Conservation (phyloP, 2,888 invertebrate genomes). For the Agonopterix arenella region DNA sequence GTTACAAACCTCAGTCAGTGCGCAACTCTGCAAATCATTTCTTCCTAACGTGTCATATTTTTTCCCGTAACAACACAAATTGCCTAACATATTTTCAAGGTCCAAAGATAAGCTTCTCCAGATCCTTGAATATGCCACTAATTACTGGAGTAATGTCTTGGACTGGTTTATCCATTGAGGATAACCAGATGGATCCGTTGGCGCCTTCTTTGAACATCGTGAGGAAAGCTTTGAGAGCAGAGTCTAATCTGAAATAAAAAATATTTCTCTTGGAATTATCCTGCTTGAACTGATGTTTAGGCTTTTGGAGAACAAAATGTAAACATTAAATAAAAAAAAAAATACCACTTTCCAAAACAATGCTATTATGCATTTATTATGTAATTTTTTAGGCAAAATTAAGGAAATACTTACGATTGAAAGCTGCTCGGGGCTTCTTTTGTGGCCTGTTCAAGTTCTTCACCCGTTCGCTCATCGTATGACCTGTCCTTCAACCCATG, state of each 20-base stretch:
- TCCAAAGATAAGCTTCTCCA: constrained; percentile 2
- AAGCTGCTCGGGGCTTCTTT: neutral
- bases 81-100: too few relatives aligned
- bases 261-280: neutral
- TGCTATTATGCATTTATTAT: too few relatives aligned
- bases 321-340: too few relatives aligned
- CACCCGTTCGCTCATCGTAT: constrained; percentile 9
- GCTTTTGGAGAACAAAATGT: too few relatives aligned
- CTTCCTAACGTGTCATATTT: too few relatives aligned
- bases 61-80: too few relatives aligned
- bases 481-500: constrained; percentile 5
- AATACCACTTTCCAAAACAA: too few relatives aligned
- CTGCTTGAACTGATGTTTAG: too few relatives aligned
- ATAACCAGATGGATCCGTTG: constrained; percentile 16
- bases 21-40: too few relatives aligned
- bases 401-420: constrained; percentile 3
- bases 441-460: neutral
- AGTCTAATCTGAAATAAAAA: constrained; percentile 15
- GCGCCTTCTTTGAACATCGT: constrained; percentile 16
- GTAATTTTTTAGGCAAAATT: neutral
- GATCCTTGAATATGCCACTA: constrained; percentile 6
- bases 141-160: constrained; percentile 16
- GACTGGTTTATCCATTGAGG: constrained; percentile 12
- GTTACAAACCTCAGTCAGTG: neutral
- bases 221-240: constrained; percentile 14